phyloP scores from a whole-genome alignment of 2,888 invertebrate species.

The Aleiodes testaceus region DNA sequence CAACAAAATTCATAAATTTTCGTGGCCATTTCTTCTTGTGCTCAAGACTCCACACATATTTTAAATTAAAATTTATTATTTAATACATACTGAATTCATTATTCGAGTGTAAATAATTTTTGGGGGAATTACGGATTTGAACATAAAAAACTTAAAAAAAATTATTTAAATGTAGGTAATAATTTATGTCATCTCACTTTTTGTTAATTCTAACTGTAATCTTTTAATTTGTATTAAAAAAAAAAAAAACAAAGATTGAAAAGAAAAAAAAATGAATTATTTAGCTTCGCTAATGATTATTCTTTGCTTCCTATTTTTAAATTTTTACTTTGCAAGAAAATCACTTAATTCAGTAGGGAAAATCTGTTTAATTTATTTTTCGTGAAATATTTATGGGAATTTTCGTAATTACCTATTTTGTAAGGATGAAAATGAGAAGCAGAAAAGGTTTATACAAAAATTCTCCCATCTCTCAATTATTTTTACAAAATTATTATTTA shows the following conservation, averaged over 20 bases:
- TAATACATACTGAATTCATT: slow-evolving; percentile 6
- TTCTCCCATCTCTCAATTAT: too few relatives aligned
- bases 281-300: slow-evolving; percentile 52
- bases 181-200: slow-evolving; percentile 52
- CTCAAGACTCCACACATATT: slow-evolving; percentile 16
- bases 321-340: slow-evolving; percentile 42
- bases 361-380: too few relatives aligned
- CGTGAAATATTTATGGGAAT: too few relatives aligned
- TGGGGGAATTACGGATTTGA: slow-evolving; percentile 41
- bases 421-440: too few relatives aligned
- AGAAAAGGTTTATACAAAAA: too few relatives aligned
- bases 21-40: slow-evolving; percentile 7
- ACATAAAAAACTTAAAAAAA: slow-evolving; percentile 30
- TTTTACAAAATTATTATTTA: too few relatives aligned
- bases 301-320: slow-evolving; percentile 37
- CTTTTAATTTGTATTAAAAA: slow-evolving; percentile 65
- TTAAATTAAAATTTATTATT: slow-evolving; percentile 2
- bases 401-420: too few relatives aligned
- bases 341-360: too few relatives aligned
- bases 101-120: slow-evolving; percentile 51
- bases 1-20: slow-evolving; percentile 13
- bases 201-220: slow-evolving; percentile 59
- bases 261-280: slow-evolving; percentile 39
- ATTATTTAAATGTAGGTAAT: slow-evolving; percentile 42
- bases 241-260: slow-evolving; percentile 46